Conservation (phyloP, 2,888 invertebrate species). For the Calliopum simillimum region DNA sequence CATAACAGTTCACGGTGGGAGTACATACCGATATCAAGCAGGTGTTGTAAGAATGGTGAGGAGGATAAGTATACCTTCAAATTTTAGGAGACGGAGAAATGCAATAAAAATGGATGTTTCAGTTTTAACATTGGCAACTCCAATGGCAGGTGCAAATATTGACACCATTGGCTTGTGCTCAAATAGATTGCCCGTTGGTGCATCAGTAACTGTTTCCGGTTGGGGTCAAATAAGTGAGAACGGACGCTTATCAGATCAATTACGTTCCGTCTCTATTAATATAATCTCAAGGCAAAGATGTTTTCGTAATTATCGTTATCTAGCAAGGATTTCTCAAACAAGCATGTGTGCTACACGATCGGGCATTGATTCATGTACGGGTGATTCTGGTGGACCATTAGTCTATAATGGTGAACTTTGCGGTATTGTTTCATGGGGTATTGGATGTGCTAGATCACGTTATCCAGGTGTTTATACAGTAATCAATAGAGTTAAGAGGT, state of each 20-base stretch:
- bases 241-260: neutral
- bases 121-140: neutral
- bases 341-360: slow-evolving; percentile 62
- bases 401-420: slow-evolving; percentile 59
- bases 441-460: slow-evolving; percentile 56
- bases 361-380: slow-evolving; percentile 61
- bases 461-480: slow-evolving; percentile 59
- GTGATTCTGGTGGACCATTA: slow-evolving; percentile 65
- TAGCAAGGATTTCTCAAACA: slow-evolving; percentile 48
- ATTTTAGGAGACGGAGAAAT: neutral
- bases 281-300: neutral
- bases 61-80: neutral
- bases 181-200: neutral
- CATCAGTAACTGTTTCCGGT: neutral
- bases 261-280: neutral
- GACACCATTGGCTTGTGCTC: neutral
- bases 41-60: neutral
- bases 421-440: slow-evolving; percentile 77
- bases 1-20: slow-evolving; percentile 49
- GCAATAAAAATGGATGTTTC: neutral
- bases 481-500: neutral
- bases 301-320: neutral
- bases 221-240: neutral
- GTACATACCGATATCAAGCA: neutral
- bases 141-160: neutral